These are phyloP conservation scores for Hydrotaea diabolus DNA, from an alignment of 2,888 invertebrate genomes.

Conservation along the genomic window DNA sequence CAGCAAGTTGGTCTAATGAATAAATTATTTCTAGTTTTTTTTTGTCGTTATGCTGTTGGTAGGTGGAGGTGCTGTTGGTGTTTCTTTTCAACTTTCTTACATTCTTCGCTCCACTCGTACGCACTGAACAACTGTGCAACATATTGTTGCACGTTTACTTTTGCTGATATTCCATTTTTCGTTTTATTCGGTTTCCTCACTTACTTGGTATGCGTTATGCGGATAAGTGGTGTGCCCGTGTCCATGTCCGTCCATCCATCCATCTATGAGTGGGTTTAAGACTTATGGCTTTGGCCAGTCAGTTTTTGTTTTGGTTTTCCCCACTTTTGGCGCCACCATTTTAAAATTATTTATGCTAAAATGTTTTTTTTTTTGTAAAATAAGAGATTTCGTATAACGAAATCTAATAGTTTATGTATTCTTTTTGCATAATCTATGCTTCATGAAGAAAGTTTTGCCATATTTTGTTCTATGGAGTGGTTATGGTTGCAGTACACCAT, in stretches of 20 bases:
- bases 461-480: neutral
- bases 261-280: slow-evolving; percentile 13
- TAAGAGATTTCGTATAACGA: slow-evolving; percentile 6
- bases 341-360: slow-evolving; percentile 44
- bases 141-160: slow-evolving; percentile 59
- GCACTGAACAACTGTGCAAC: slow-evolving; percentile 35
- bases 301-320: slow-evolving; percentile 20
- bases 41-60: slow-evolving; percentile 20
- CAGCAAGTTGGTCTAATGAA: slow-evolving; percentile 64
- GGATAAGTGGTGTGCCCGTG: slow-evolving; percentile 26
- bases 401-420: neutral
- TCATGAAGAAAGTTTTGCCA: neutral
- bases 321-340: slow-evolving; percentile 52
- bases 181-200: neutral
- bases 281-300: slow-evolving; percentile 57
- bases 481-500: too few species aligned
- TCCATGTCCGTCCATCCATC: neutral
- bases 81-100: neutral
- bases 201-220: slow-evolving; percentile 45
- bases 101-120: neutral
- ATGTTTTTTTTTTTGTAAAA: slow-evolving; percentile 1
- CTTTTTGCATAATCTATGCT: neutral
- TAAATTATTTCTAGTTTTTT: slow-evolving; percentile 57
- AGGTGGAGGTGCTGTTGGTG: neutral
- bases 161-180: slow-evolving; percentile 41